phyloP scores from a whole-genome alignment of 2,888 invertebrate genomes.

The Acleris literana region DNA sequence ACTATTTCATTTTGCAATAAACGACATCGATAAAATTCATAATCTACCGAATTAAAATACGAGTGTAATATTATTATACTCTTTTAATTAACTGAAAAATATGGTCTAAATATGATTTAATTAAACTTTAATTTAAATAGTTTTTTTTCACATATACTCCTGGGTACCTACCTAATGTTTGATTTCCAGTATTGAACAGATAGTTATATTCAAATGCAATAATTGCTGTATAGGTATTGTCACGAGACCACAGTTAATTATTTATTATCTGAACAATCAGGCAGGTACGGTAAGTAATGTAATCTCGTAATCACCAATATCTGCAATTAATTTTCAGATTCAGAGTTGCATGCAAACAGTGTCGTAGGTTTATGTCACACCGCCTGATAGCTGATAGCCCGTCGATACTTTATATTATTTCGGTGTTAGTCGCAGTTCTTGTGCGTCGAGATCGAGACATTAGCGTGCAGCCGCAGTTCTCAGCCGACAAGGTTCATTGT shows the following conservation, averaged over 20 bases:
- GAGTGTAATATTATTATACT: too few species aligned
- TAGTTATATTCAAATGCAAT: background rate
- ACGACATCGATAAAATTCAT: too few species aligned
- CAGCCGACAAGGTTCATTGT: background rate
- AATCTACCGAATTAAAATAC: too few species aligned
- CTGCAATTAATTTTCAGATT: constrained; percentile 1
- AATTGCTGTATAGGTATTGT: background rate
- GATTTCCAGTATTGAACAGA: background rate
- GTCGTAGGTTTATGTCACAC: background rate
- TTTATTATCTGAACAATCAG: background rate
- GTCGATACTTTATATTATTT: constrained; percentile 8
- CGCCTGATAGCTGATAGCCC: constrained; percentile 13
- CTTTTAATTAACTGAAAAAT: too few species aligned
- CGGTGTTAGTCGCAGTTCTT: constrained; percentile 2
- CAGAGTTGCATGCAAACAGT: background rate
- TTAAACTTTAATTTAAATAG: too few species aligned
- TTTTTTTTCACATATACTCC: too few species aligned
- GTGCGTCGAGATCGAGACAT: constrained; percentile 19
- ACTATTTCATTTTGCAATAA: too few species aligned
- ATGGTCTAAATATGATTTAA: too few species aligned
- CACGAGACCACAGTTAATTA: background rate
- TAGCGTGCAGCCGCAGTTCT: constrained; percentile 5
- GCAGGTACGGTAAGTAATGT: background rate
- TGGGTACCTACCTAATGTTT: too few species aligned
- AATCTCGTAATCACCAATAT: background rate